Base-by-base conservation (phyloP, 2,113 vertebrate genomes). In the Perognathus longimembris region DNA sequence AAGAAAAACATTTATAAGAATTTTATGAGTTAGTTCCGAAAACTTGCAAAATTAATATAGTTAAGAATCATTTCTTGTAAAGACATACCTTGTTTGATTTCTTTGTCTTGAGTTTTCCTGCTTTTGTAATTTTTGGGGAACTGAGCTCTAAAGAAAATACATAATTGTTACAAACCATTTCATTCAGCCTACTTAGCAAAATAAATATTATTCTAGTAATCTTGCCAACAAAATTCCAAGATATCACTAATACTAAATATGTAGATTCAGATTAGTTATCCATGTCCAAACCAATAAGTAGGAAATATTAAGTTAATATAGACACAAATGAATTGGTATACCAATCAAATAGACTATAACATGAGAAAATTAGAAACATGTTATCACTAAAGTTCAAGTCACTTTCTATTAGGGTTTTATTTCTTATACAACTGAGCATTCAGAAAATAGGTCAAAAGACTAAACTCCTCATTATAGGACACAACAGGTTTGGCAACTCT, bases 1-100 rank as follows among this genome's bases (percentile, higher is more conserved):
- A 74, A 93, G 70, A 88, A 95, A 90, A 92, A 74, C 45, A 61
- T 5, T 54, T 61, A 26, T 61, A 61, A 26, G 89, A 90, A 88
- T 79, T 34, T 84, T 24, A n/a, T 54, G 63, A 69, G 12, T 40
- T 38, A 76, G 38, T 69, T 83, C 70, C n/a, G 7, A 71, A 74
- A 61, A 70, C 30, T 74, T 88, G 77, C 32, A 92, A 76, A 89
- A 71, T 87, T 22, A 92, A 59, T 6, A 67, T 6, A 92, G 34
- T 89, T 74, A 76, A 93, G 50, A 91, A 57, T 69, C 69, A 24
- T 76, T 94, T 95, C 61, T 34, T 28, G 0, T 45, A 38, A 95
- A 96, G 42, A 97, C 98, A 97, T 97, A 99, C 99, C 99, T 99
- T 99, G 97, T 97, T 98, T 91, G 97, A 93, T 97, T 99, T 99